Conservation (phyloP, 1,140 invertebrate genomes). For the Drosophila lini region DNA sequence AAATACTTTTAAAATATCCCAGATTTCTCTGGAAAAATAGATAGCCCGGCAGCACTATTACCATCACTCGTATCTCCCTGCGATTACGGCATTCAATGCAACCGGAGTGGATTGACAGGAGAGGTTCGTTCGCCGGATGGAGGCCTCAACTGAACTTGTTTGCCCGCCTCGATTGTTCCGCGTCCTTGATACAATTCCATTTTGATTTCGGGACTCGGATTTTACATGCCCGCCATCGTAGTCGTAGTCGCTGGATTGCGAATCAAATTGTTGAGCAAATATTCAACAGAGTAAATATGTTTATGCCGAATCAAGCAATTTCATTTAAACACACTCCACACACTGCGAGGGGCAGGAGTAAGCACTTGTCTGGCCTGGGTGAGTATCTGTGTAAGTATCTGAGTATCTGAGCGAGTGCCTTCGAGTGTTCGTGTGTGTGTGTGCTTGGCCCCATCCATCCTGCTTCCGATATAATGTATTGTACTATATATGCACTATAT, state of each 20-base stretch:
- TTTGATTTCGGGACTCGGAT: slow-evolving; percentile 52
- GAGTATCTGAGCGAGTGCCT: slow-evolving; percentile 15
- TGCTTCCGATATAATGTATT: slow-evolving; percentile 64
- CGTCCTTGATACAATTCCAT: slow-evolving; percentile 79
- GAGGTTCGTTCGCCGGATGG: slow-evolving; percentile 2
- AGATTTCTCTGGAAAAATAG: not conserved
- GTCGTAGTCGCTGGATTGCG: slow-evolving; percentile 37
- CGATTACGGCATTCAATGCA: slow-evolving; percentile 48
- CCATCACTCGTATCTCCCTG: slow-evolving; percentile 5
- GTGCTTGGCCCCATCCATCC: slow-evolving; percentile 19
- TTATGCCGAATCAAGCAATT: slow-evolving; percentile 83
- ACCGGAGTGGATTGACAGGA: slow-evolving; percentile 27
- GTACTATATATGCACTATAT: slow-evolving; percentile 19
- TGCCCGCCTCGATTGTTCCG: slow-evolving; percentile 79
- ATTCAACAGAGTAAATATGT: slow-evolving; percentile 83
- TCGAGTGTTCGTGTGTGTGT: slow-evolving; percentile 12
- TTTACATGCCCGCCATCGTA: not conserved
- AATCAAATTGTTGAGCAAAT: slow-evolving; percentile 83
- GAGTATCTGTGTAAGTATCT: slow-evolving; percentile 8
- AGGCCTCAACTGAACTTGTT: slow-evolving; percentile 60
- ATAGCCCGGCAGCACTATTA: not conserved
- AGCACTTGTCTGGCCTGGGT: slow-evolving; percentile 31
- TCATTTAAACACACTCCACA: slow-evolving; percentile 78
- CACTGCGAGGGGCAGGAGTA: slow-evolving; percentile 9
- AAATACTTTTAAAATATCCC: no score